These are phyloP conservation scores for Peucedramus taeniatus DNA, from an alignment of 2,113 vertebrate species.

Conservation along the genomic window DNA sequence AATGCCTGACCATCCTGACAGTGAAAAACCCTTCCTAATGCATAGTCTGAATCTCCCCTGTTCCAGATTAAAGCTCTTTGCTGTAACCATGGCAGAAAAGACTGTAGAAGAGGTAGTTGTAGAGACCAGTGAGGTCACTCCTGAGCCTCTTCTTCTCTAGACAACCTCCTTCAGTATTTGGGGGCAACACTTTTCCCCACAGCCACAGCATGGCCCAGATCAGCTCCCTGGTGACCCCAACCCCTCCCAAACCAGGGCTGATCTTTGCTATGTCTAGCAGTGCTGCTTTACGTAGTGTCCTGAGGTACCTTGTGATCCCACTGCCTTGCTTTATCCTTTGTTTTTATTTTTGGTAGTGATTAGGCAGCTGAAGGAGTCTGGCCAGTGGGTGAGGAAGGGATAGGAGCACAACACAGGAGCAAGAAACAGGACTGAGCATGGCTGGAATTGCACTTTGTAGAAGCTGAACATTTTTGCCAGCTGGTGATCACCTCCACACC, in stretches of 20 bases:
- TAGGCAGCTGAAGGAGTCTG: neutral
- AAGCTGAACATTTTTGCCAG: neutral
- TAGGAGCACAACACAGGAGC: neutral
- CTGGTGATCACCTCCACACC: accelerated
- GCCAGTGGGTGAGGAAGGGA: neutral
- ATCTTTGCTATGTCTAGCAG: neutral
- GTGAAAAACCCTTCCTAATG: neutral
- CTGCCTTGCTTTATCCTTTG: neutral
- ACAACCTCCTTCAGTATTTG: neutral
- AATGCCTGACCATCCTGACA: neutral
- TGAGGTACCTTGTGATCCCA: accelerated
- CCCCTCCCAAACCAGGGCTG: neutral
- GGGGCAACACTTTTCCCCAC: accelerated
- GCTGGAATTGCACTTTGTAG: neutral
- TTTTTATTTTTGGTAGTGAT: neutral
- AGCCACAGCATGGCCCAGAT: neutral
- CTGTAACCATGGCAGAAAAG: neutral
- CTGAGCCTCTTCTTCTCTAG: neutral
- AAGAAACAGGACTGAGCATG: neutral
- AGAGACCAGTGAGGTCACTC: neutral
- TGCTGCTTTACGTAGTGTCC: accelerated
- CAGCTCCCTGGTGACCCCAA: neutral
- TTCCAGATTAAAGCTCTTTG: neutral
- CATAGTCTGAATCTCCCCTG: neutral
- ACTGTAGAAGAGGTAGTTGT: neutral